These are phyloP conservation scores for Thalassophryne amazonica DNA, from an alignment of 2,797 vertebrate species.

Conservation along the genomic window DNA sequence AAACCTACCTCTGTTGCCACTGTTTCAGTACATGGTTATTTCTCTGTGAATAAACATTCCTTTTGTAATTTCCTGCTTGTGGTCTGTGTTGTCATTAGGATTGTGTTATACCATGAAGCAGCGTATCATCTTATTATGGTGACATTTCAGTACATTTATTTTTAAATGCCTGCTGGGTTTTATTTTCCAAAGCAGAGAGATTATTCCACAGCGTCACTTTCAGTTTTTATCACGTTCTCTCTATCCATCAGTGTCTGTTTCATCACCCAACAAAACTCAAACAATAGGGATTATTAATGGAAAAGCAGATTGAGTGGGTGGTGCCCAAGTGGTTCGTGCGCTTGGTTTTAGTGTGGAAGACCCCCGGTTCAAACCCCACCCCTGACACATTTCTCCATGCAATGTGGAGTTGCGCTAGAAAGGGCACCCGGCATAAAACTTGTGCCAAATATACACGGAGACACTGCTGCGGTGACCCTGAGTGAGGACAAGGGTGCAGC, in stretches of 20 bases:
- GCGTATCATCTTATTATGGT: background rate
- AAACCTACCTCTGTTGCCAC: background rate
- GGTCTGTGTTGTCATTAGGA: background rate
- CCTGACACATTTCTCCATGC: no score
- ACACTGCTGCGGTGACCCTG: no score
- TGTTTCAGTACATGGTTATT: background rate
- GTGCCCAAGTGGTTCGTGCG: no score
- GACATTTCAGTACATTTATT: constrained; percentile 1
- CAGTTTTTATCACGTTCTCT: background rate
- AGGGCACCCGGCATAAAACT: no score
- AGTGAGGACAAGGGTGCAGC: no score
- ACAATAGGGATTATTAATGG: no score
- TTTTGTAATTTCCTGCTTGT: background rate
- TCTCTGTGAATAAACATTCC: background rate
- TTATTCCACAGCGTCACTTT: background rate
- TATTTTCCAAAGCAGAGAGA: background rate
- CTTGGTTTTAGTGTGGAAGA: no score
- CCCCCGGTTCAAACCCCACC: no score
- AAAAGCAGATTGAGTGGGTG: no score
- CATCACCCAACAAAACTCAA: background rate
- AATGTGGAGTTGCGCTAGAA: no score
- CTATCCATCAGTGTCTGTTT: background rate
- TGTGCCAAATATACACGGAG: no score
- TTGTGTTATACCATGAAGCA: background rate
- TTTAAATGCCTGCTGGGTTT: background rate